Evolutionary conservation across 2,888 invertebrate genomes (phyloP).

Genomic region (Apotomis capreana): DNA sequence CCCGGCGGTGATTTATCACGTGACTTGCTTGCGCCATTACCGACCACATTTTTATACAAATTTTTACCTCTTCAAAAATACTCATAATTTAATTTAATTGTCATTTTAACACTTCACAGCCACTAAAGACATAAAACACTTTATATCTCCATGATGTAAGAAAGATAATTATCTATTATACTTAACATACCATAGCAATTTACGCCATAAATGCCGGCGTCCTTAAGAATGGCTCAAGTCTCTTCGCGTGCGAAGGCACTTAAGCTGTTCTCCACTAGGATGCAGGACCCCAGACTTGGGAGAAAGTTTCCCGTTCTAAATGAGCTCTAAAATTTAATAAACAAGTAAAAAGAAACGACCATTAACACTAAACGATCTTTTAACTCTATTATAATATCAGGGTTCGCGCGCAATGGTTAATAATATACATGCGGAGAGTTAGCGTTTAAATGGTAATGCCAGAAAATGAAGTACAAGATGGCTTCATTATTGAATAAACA

Average conservation of each 20-base stretch:
- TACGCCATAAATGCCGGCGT: constrained; percentile 6
- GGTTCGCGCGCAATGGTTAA: constrained; percentile 19
- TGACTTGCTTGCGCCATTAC: no score
- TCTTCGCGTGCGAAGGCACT: not conserved
- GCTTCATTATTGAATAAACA: no score
- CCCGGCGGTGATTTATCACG: no score
- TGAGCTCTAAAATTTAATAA: constrained; percentile 25
- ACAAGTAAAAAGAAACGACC: constrained; percentile 29
- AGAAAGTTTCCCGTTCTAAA: constrained; percentile 35
- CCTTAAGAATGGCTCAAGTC: not conserved
- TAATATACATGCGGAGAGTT: not conserved
- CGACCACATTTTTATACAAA: no score
- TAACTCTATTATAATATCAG: constrained; percentile 31
- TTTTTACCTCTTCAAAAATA: not conserved
- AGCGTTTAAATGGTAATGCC: no score
- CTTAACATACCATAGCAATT: constrained; percentile 20
- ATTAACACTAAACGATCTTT: constrained; percentile 37
- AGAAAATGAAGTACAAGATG: not conserved
- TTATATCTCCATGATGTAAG: not conserved
- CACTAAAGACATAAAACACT: constrained; percentile 26
- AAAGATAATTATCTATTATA: constrained; percentile 33
- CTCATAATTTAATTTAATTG: not conserved
- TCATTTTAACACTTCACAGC: constrained; percentile 19
- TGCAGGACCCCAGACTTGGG: not conserved
- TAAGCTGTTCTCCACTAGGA: not conserved